phyloP scores from a whole-genome alignment of 2,888 invertebrate genomes.

The Acleris holmiana region DNA sequence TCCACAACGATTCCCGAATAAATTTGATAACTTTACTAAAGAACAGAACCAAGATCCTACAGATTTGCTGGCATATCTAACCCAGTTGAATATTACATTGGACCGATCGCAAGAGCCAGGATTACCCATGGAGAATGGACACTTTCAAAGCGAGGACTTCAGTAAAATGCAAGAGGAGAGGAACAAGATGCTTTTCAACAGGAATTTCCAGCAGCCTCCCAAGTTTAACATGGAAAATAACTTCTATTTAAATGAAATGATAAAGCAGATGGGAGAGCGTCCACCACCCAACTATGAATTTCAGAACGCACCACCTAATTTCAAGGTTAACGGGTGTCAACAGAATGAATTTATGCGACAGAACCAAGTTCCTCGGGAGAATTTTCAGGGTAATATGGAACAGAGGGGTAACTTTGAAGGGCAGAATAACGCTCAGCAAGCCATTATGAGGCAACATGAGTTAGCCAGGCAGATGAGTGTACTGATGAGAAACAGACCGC shows the following conservation, averaged over 20 bases:
- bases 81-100: slow-evolving; percentile 63
- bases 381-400: slow-evolving; percentile 58
- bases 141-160: slow-evolving; percentile 65
- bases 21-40: slow-evolving; percentile 58
- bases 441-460: slow-evolving; percentile 72
- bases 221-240: slow-evolving; percentile 63
- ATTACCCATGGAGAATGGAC: slow-evolving; percentile 65
- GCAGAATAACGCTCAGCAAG: slow-evolving; percentile 62
- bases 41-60: slow-evolving; percentile 65
- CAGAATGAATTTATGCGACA: slow-evolving; percentile 70
- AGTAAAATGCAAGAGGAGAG: slow-evolving; percentile 62
- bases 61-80: slow-evolving; percentile 69
- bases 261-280: slow-evolving; percentile 62
- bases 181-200: slow-evolving; percentile 67
- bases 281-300: slow-evolving; percentile 69
- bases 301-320: slow-evolving; percentile 62
- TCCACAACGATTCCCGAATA: slow-evolving; percentile 63
- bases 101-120: slow-evolving; percentile 64
- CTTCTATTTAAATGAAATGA: slow-evolving; percentile 63
- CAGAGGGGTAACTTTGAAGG: slow-evolving; percentile 63
- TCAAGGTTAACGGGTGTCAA: slow-evolving; percentile 70
- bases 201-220: slow-evolving; percentile 62
- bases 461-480: slow-evolving; percentile 74
- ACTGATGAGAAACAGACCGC: slow-evolving; percentile 72
- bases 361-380: slow-evolving; percentile 62